Evolutionary conservation across 2,797 vertebrate genomes (phyloP).

Genomic region (Siniperca scherzeri): DNA sequence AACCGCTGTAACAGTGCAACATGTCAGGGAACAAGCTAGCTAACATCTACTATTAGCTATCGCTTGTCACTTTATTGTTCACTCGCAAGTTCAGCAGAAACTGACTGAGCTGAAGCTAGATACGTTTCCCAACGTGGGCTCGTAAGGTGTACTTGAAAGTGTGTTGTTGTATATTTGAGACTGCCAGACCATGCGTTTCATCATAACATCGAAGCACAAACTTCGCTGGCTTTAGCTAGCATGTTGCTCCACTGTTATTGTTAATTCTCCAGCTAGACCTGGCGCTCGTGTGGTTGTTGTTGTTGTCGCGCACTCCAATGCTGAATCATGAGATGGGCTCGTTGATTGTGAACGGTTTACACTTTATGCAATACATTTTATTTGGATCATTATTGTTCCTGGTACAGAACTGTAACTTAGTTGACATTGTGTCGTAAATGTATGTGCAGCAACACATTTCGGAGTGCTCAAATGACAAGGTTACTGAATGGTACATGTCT

Average conservation of each 20-base stretch:
- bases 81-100: slow-evolving; percentile 49
- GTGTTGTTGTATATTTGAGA: not conserved
- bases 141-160: not conserved
- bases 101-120: not conserved
- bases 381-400: not conserved
- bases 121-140: slow-evolving; percentile 6
- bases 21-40: slow-evolving; percentile 74
- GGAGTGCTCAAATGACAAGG: slow-evolving; percentile 31
- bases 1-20: slow-evolving; percentile 61
- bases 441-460: slow-evolving; percentile 22
- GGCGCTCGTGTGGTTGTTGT: slow-evolving; percentile 39
- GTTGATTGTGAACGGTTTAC: not conserved
- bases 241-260: slow-evolving; percentile 69
- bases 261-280: slow-evolving; percentile 52
- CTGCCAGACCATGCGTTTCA: slow-evolving; percentile 49
- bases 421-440: slow-evolving; percentile 29
- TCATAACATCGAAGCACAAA: slow-evolving; percentile 44
- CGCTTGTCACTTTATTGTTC: slow-evolving; percentile 79
- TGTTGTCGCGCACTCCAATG: slow-evolving; percentile 31
- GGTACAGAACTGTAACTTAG: not conserved
- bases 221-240: slow-evolving; percentile 70
- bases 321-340: slow-evolving; percentile 44
- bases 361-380: not conserved
- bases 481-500: slow-evolving; percentile 17
- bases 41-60: slow-evolving; percentile 64